Conservation (phyloP, 2,888 invertebrate genomes). For the Brassicogethes aeneus region DNA sequence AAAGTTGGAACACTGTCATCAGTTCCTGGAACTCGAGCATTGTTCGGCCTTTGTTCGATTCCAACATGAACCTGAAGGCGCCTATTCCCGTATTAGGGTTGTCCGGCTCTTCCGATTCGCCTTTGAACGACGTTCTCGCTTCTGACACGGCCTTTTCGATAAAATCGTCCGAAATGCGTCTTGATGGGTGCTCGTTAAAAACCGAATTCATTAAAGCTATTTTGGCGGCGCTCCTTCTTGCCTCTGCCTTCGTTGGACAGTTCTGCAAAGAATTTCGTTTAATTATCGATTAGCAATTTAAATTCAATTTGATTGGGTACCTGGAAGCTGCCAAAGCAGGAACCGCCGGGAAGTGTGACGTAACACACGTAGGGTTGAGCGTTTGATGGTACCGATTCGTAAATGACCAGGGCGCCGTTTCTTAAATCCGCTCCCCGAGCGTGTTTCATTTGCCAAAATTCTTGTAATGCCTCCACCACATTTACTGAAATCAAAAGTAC, state of each 20-base stretch:
- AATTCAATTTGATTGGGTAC: constrained; percentile 39
- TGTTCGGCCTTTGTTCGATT: constrained; percentile 80
- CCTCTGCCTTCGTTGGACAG: constrained; percentile 92
- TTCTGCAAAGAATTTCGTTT: constrained; percentile 48
- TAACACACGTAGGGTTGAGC: constrained; percentile 91
- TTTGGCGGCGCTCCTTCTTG: constrained; percentile 87
- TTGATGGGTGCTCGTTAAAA: constrained; percentile 90
- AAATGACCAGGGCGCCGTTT: constrained; percentile 86
- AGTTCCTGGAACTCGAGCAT: constrained; percentile 95
- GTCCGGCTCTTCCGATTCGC: constrained; percentile 49
- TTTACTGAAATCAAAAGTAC: constrained; percentile 82
- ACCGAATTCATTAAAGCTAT: constrained; percentile 95
- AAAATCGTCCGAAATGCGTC: constrained; percentile 87
- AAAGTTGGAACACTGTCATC: constrained; percentile 94
- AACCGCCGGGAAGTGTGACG: constrained; percentile 89
- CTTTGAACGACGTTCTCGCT: constrained; percentile 79
- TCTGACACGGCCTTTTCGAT: constrained; percentile 89
- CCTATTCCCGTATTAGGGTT: constrained; percentile 64
- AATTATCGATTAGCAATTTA: constrained; percentile 2
- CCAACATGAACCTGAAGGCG: constrained; percentile 67
- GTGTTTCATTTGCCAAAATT: constrained; percentile 97
- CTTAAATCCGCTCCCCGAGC: constrained; percentile 76
- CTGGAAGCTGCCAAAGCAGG: constrained; percentile 93
- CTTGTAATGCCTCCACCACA: constrained; percentile 91
- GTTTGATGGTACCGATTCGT: constrained; percentile 87